phyloP scores from a whole-genome alignment of 2,797 vertebrate genomes.

The Eupleurogrammus muticus region DNA sequence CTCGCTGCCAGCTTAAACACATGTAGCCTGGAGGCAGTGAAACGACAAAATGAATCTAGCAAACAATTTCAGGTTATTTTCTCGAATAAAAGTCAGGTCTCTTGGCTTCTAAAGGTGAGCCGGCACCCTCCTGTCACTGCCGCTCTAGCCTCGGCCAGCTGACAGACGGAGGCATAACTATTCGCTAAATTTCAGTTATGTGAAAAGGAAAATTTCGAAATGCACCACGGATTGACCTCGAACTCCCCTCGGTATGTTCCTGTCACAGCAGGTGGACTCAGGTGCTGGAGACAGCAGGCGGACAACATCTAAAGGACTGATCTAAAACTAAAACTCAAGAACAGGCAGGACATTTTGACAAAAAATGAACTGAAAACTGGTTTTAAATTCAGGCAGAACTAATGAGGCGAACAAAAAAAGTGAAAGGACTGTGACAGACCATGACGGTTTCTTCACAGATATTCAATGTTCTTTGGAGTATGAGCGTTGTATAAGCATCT shows the following conservation, averaged over 20 bases:
- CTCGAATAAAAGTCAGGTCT: slow-evolving; percentile 11
- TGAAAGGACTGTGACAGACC: no score
- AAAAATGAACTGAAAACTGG: no score
- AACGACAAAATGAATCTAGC: slow-evolving; percentile 17
- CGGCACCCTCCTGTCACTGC: slow-evolving; percentile 9
- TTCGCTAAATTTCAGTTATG: not conserved
- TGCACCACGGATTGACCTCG: not conserved
- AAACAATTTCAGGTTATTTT: slow-evolving; percentile 24
- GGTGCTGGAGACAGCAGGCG: no score
- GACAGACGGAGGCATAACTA: slow-evolving; percentile 12
- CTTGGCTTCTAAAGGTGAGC: slow-evolving; percentile 11
- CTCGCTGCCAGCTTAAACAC: slow-evolving; percentile 16
- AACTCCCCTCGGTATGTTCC: no score
- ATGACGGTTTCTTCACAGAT: not conserved
- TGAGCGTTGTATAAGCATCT: slow-evolving; percentile 13
- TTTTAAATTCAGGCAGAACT: no score
- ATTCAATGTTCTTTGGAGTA: no score
- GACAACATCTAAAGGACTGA: no score
- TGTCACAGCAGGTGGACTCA: no score
- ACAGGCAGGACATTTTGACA: no score
- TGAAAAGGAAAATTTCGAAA: not conserved
- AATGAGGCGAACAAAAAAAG: no score
- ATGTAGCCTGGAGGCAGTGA: slow-evolving; percentile 19
- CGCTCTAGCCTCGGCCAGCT: slow-evolving; percentile 17
- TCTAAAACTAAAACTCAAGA: no score